These are phyloP conservation scores for Erpetoichthys calabaricus DNA, from an alignment of 2,797 vertebrate species.

Conservation along the genomic window DNA sequence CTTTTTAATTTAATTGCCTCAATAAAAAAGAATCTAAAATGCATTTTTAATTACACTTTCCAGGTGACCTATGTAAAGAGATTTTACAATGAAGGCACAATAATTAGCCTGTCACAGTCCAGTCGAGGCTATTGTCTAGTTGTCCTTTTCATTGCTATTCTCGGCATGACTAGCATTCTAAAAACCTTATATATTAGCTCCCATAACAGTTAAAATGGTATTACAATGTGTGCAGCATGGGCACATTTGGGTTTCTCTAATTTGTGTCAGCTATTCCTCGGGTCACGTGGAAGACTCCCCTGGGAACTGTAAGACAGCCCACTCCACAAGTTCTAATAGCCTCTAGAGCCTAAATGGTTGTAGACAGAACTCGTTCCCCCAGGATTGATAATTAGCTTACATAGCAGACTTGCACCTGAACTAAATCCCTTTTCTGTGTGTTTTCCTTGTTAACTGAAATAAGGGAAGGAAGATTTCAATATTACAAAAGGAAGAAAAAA, in stretches of 20 bases:
- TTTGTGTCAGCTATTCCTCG: conserved; percentile 63
- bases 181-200: conserved; percentile 69
- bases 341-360: conserved; percentile 64
- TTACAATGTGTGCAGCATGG: conserved; percentile 59
- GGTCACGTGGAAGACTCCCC: conserved; percentile 63
- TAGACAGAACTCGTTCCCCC: conserved; percentile 62
- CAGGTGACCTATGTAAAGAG: conserved; percentile 92
- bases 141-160: conserved; percentile 73
- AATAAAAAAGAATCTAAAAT: conserved; percentile 97
- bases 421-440: conserved; percentile 47
- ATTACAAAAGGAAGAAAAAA: background rate
- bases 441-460: conserved; percentile 28
- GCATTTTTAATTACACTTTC: conserved; percentile 98
- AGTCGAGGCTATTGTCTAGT: conserved; percentile 87
- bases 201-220: conserved; percentile 60
- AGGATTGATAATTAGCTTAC: conserved; percentile 69
- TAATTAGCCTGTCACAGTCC: conserved; percentile 98
- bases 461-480: conserved; percentile 9
- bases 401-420: conserved; percentile 59
- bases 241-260: conserved; percentile 59
- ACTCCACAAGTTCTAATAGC: conserved; percentile 69
- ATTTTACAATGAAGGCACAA: conserved; percentile 88
- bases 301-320: conserved; percentile 57
- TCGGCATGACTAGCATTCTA: conserved; percentile 74
- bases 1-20: conserved; percentile 98